Percentiles rank a stretch among this genome's conserved stretches.
phyloP scores from a whole-genome alignment of 2,888 invertebrate genomes.

The Hermodice carunculata region DNA sequence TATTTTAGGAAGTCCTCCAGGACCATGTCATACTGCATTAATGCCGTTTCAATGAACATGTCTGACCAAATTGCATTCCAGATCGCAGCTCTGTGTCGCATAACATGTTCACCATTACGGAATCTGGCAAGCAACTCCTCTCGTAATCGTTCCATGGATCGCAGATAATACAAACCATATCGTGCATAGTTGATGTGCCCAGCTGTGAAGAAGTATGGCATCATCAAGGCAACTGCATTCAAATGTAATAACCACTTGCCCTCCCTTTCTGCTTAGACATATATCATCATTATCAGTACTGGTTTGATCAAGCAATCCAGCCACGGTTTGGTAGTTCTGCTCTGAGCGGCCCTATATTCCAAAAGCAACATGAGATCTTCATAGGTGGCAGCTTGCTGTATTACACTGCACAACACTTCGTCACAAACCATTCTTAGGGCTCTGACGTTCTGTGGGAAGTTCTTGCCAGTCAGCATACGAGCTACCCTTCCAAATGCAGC shows the following conservation, averaged over 20 bases:
- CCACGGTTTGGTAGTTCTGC: conserved; percentile 30
- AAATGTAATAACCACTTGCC: conserved; percentile 42
- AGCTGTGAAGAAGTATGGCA: conserved; percentile 45
- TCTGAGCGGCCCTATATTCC: not conserved
- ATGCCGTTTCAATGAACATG: conserved; percentile 47
- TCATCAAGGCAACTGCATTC: conserved; percentile 31
- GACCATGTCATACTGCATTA: conserved; percentile 47
- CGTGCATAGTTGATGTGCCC: conserved; percentile 42
- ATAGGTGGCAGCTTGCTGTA: not conserved
- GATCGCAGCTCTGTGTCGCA: conserved; percentile 30
- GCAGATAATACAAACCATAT: conserved; percentile 43
- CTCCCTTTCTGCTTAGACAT: conserved; percentile 38
- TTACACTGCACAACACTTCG: conserved; percentile 28
- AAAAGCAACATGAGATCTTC: not conserved
- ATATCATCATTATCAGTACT: conserved; percentile 39
- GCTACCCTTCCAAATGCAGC: conserved; percentile 40
- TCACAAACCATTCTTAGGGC: conserved; percentile 35
- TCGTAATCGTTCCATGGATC: conserved; percentile 37
- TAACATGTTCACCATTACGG: conserved; percentile 42
- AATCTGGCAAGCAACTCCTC: conserved; percentile 26
- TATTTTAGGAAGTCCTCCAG: conserved; percentile 43
- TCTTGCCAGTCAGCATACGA: conserved; percentile 44
- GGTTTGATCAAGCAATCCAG: conserved; percentile 37
- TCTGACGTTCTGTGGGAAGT: conserved; percentile 42
- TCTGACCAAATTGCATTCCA: conserved; percentile 37